These are phyloP conservation scores for Pygmarrhopalites habei DNA, from an alignment of 1,140 invertebrate genomes.

Conservation along the genomic window DNA sequence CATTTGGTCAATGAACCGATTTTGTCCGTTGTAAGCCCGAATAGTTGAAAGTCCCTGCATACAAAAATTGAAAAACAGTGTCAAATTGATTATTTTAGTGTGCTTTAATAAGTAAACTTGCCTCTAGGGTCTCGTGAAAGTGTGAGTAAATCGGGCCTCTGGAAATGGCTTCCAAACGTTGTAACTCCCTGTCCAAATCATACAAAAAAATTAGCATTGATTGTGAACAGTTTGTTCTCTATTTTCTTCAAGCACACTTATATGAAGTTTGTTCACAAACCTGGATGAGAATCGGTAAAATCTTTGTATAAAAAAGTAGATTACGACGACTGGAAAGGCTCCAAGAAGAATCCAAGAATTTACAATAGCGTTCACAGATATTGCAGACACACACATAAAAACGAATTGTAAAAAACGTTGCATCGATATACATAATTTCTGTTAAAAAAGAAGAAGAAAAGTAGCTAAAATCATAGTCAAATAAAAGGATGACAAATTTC, in stretches of 20 bases:
- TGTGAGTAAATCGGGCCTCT: slow-evolving; percentile 65
- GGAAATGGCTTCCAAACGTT: slow-evolving; percentile 54
- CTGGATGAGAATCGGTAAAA: slow-evolving; percentile 64
- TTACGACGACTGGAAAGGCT: slow-evolving; percentile 56
- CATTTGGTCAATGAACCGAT: slow-evolving; percentile 56
- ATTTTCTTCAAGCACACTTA: too few relatives aligned
- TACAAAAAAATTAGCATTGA: not conserved
- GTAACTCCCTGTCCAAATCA: slow-evolving; percentile 54
- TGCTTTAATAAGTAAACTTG: too few relatives aligned
- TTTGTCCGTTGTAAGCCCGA: slow-evolving; percentile 59
- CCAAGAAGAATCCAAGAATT: slow-evolving; percentile 63
- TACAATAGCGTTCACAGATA: slow-evolving; percentile 61
- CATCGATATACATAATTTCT: slow-evolving; percentile 70
- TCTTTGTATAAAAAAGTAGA: slow-evolving; percentile 61
- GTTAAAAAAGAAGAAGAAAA: slow-evolving; percentile 39
- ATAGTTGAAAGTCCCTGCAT: slow-evolving; percentile 63
- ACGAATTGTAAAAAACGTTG: slow-evolving; percentile 63
- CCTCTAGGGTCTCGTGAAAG: slow-evolving; percentile 60
- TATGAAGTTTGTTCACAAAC: too few relatives aligned
- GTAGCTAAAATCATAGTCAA: too few relatives aligned
- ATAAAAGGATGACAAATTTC: too few relatives aligned
- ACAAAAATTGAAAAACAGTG: too few relatives aligned
- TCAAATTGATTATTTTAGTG: too few relatives aligned
- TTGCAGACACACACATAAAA: slow-evolving; percentile 61
- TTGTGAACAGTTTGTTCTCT: not conserved